Conservation (phyloP, 2,888 invertebrate species). For the Rhingia campestris region DNA sequence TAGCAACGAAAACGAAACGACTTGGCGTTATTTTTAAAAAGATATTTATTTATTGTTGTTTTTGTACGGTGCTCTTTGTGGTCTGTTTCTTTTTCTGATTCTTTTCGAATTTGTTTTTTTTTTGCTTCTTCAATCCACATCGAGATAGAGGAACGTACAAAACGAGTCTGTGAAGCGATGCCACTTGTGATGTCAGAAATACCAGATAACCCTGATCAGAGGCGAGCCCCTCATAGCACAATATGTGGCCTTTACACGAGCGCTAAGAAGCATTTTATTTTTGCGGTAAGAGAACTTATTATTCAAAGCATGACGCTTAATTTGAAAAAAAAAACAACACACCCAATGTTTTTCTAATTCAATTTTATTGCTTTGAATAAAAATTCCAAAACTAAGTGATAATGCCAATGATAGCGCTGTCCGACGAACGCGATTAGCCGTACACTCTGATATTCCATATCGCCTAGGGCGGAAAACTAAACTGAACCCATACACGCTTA, state of each 20-base stretch:
- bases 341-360: constrained; percentile 25
- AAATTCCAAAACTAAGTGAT: constrained; percentile 24
- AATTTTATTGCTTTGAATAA: constrained; percentile 26
- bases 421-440: constrained; percentile 20
- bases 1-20: constrained; percentile 37
- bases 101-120: constrained; percentile 14
- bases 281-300: constrained; percentile 36
- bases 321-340: constrained; percentile 11
- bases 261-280: constrained; percentile 2
- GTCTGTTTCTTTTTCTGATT: constrained; percentile 38
- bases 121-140: neutral
- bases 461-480: neutral
- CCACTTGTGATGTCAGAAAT: constrained; percentile 57
- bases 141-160: constrained; percentile 26
- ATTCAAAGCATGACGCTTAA: constrained; percentile 8
- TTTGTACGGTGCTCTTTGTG: constrained; percentile 39
- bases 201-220: constrained; percentile 59
- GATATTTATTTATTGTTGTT: constrained; percentile 47
- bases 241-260: constrained; percentile 52
- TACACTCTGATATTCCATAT: constrained; percentile 27
- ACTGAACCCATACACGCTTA: neutral
- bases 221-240: constrained; percentile 62
- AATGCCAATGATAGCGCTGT: constrained; percentile 29
- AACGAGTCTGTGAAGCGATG: constrained; percentile 23
- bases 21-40: constrained; percentile 39